Conservation (phyloP, 2,888 invertebrate genomes). For the Gymnosoma rotundatum region DNA sequence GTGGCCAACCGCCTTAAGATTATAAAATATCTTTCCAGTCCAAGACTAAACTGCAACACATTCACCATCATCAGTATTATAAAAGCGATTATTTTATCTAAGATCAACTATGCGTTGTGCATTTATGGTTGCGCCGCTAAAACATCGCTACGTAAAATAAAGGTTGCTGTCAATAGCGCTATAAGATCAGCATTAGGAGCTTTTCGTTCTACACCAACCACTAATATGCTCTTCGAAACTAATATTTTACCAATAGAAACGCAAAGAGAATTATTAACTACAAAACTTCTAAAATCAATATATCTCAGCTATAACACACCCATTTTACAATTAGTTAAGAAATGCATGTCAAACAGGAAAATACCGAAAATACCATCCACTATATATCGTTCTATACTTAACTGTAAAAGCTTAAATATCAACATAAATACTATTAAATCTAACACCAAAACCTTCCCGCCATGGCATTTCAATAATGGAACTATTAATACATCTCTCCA, state of each 20-base stretch:
- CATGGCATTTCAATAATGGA: not conserved
- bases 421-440: not conserved
- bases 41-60: conserved; percentile 32
- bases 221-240: conserved; percentile 52
- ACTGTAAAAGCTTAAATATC: conserved; percentile 3
- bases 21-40: conserved; percentile 44
- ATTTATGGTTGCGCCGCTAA: not conserved
- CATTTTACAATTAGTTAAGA: not conserved
- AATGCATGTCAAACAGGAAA: not conserved
- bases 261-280: conserved; percentile 17
- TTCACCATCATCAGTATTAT: conserved; percentile 26
- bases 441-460: not conserved
- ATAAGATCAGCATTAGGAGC: conserved; percentile 32
- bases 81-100: too few species aligned
- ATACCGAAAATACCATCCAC: not conserved
- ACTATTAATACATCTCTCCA: conserved; percentile 4
- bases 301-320: not conserved
- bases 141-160: conserved; percentile 30
- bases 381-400: not conserved
- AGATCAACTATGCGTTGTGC: too few species aligned
- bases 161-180: conserved; percentile 38
- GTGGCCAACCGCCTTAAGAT: conserved; percentile 56
- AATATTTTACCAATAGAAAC: conserved; percentile 28
- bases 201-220: conserved; percentile 50
- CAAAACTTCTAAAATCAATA: conserved; percentile 20